phyloP scores from a whole-genome alignment of 2,888 invertebrate species.

The Sminthurinus aureus region DNA sequence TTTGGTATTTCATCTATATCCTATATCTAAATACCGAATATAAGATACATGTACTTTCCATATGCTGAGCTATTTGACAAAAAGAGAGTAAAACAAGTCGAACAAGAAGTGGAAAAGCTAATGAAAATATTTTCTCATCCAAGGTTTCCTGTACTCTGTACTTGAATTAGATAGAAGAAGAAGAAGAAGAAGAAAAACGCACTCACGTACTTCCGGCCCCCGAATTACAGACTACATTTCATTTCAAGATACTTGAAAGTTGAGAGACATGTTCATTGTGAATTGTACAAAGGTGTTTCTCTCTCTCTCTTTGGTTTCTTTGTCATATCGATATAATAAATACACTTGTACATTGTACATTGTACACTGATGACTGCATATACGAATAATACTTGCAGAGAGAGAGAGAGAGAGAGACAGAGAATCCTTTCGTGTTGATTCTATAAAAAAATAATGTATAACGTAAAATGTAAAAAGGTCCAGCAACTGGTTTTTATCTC shows the following conservation, averaged over 20 bases:
- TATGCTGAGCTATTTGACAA: no score
- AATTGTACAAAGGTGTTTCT: not conserved
- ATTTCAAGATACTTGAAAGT: not conserved
- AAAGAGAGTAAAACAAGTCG: not conserved
- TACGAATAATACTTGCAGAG: not conserved
- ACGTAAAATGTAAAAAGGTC: not conserved
- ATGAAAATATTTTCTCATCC: not conserved
- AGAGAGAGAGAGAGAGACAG: not conserved
- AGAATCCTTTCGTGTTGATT: not conserved
- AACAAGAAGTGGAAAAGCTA: not conserved
- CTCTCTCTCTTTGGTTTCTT: not conserved
- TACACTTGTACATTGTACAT: not conserved
- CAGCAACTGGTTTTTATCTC: not conserved
- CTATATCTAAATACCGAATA: no score
- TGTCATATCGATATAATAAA: not conserved
- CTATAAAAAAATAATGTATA: not conserved
- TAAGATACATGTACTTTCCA: no score
- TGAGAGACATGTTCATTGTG: no score
- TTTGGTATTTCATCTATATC: no score
- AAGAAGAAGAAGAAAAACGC: no score
- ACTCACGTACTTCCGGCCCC: not conserved
- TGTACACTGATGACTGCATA: no score
- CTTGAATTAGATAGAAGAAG: no score
- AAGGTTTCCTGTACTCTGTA: not conserved
- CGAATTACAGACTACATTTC: not conserved